These are phyloP conservation scores for Porites lobata DNA, from an alignment of 92 coral and sea anemone species.

Conservation along the genomic window DNA sequence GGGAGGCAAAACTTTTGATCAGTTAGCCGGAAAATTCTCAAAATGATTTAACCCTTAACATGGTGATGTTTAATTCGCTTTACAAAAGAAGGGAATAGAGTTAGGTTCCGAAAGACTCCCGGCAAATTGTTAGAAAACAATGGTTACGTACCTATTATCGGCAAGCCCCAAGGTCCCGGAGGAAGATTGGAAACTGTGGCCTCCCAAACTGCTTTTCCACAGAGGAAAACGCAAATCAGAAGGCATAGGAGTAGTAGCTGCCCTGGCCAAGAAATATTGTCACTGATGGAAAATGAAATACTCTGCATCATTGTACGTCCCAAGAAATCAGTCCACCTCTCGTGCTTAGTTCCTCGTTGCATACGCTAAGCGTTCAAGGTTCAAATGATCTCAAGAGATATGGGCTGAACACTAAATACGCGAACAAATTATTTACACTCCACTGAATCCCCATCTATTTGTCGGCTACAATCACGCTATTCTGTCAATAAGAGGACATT, in stretches of 20 bases:
- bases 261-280: background rate
- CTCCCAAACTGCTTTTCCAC: conserved; percentile 27
- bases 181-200: conserved; percentile 28
- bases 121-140: background rate
- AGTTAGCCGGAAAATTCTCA: background rate
- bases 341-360: background rate
- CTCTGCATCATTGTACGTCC: background rate
- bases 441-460: conserved; percentile 6
- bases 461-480: conserved; percentile 28
- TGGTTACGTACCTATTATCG: conserved; percentile 46
- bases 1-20: background rate
- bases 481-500: conserved; percentile 13
- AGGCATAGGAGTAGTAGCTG: conserved; percentile 22
- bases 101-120: background rate
- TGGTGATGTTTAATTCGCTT: background rate
- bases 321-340: background rate
- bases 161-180: conserved; percentile 73
- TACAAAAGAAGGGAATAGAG: background rate
- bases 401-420: background rate
- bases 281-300: background rate
- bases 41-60: background rate
- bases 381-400: conserved; percentile 28
- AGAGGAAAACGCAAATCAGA: conserved; percentile 18
- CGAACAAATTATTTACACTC: conserved; percentile 15
- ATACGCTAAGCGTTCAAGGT: conserved; percentile 9